Percentiles rank a stretch among this genome's conserved stretches.
Evolutionary conservation across 92 coral and sea anemone species (phyloP).

Genomic region (Ricordea florida): DNA sequence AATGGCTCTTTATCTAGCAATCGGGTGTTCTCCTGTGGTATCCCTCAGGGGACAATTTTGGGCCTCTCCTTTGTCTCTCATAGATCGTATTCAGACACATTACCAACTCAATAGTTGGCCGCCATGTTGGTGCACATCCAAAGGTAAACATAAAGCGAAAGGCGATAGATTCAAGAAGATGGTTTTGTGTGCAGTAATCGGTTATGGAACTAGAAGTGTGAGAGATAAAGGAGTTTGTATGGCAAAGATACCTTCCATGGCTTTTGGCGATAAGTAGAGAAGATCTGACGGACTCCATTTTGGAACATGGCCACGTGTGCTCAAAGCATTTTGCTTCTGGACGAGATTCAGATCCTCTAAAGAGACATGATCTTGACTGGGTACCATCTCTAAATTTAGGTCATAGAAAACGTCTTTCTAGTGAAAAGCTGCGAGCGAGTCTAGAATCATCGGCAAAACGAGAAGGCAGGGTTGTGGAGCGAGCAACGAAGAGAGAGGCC

Average conservation of each 20-base stretch:
- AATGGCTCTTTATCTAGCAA: no score
- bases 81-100: neutral
- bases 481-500: neutral
- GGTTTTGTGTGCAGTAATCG: conserved; percentile 23
- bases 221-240: conserved; percentile 26
- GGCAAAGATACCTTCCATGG: conserved; percentile 31
- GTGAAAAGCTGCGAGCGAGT: neutral
- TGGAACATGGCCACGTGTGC: conserved; percentile 11
- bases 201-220: conserved; percentile 23
- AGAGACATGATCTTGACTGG: conserved; percentile 28
- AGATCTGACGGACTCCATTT: conserved; percentile 23
- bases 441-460: conserved; percentile 1
- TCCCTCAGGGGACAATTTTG: no score
- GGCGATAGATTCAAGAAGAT: neutral
- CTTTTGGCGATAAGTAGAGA: conserved; percentile 30
- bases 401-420: neutral
- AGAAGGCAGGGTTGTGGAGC: neutral
- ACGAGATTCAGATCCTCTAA: conserved; percentile 2
- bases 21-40: no score
- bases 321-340: conserved; percentile 9
- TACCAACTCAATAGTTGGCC: neutral
- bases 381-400: conserved; percentile 19
- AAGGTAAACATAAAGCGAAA: neutral
- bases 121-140: conserved; percentile 28
- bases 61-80: no score